Evolutionary conservation across 2,113 vertebrate species (phyloP).

Genomic region (Gnathochromis pfefferi): DNA sequence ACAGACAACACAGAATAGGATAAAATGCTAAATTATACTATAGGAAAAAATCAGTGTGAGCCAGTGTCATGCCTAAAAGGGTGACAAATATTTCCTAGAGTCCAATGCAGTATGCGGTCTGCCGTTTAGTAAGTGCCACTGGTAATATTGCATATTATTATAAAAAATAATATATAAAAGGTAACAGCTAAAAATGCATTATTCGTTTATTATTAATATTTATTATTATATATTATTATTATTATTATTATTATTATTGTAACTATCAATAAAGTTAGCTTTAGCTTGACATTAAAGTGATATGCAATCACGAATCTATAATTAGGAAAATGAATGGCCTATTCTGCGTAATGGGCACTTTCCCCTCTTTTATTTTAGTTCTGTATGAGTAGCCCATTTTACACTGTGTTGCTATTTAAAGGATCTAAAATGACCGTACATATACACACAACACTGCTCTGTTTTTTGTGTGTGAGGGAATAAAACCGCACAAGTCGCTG

Average conservation of each 20-base stretch:
- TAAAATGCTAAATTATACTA: neutral
- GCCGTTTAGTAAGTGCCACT: neutral
- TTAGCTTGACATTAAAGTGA: neutral
- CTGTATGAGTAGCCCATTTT: accelerated
- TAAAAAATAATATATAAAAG: neutral
- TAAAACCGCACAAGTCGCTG: neutral
- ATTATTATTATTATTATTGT: neutral
- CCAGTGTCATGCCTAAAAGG: accelerated
- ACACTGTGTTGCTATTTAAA: neutral
- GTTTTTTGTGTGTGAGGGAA: neutral
- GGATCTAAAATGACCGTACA: accelerated
- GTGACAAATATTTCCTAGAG: neutral
- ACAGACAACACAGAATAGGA: neutral
- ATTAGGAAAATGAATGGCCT: neutral
- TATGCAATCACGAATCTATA: neutral
- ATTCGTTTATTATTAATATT: accelerated
- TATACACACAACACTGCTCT: neutral
- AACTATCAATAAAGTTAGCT: neutral
- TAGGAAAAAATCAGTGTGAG: neutral
- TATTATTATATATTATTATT: accelerated
- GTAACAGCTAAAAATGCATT: neutral
- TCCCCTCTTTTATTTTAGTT: neutral
- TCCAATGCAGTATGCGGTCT: neutral
- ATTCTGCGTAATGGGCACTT: neutral
- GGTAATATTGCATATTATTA: neutral